Conservation (phyloP, 2,888 invertebrate species). For the Crossocerus cetratus region DNA sequence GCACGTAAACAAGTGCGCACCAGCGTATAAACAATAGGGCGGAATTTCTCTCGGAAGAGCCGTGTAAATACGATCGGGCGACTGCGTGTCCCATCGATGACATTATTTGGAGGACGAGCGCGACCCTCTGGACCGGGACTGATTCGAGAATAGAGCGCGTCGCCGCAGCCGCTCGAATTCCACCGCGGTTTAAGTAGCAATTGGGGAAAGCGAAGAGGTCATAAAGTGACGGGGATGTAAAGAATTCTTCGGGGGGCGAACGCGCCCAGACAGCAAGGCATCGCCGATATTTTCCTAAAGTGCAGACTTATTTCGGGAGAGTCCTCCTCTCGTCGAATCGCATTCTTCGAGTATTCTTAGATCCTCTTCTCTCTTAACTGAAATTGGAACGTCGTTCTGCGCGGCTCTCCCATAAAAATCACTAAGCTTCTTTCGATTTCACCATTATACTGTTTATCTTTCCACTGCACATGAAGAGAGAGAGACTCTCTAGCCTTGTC, state of each 20-base stretch:
- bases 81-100: background rate
- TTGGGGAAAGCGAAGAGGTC: background rate
- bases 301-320: conserved; percentile 49
- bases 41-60: background rate
- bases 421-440: too few species aligned
- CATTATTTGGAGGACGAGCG: background rate
- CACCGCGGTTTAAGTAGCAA: conserved; percentile 6
- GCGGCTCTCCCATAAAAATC: background rate
- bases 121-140: background rate
- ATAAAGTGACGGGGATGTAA: conserved; percentile 38
- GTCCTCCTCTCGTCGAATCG: conserved; percentile 31
- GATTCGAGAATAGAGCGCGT: conserved; percentile 16
- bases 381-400: background rate
- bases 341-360: conserved; percentile 46
- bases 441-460: too few species aligned
- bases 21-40: too few species aligned
- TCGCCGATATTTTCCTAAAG: conserved; percentile 60
- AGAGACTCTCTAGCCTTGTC: too few species aligned
- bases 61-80: background rate
- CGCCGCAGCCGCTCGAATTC: conserved; percentile 17
- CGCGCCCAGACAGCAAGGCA: conserved; percentile 15
- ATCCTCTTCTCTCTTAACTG: conserved; percentile 10
- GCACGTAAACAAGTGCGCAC: background rate
- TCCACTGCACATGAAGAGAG: too few species aligned
- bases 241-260: conserved; percentile 31